Evolutionary conservation across 2,888 invertebrate species (phyloP).

Genomic region (Cerceris rybyensis): DNA sequence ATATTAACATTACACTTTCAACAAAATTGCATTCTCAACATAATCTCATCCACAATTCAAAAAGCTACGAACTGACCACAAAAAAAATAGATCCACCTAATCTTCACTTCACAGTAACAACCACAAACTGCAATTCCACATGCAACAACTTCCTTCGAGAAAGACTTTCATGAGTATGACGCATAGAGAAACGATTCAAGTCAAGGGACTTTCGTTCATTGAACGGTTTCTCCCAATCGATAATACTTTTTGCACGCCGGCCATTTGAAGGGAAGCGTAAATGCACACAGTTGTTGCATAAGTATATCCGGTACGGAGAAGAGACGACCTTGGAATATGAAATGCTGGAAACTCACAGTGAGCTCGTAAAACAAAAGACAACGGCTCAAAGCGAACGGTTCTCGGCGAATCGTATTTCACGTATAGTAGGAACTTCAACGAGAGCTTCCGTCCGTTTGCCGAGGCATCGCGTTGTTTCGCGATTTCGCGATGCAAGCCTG

Average conservation of each 20-base stretch:
- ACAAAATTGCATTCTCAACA: too few species aligned
- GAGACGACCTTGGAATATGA: conserved; percentile 55
- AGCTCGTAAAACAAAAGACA: conserved; percentile 26
- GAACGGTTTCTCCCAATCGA: conserved; percentile 42
- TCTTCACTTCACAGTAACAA: too few species aligned
- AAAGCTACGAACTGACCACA: too few species aligned
- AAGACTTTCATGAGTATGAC: too few species aligned
- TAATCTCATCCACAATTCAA: too few species aligned
- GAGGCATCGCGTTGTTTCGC: conserved; percentile 3
- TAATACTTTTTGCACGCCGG: conserved; percentile 43
- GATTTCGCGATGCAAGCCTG: conserved; percentile 9
- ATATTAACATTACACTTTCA: too few species aligned
- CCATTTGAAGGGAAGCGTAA: conserved; percentile 45
- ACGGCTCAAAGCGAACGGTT: conserved; percentile 20
- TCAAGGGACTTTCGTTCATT: conserved; percentile 50
- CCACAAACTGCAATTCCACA: too few species aligned
- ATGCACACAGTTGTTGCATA: conserved; percentile 55
- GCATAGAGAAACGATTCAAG: conserved; percentile 18
- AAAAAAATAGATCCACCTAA: too few species aligned
- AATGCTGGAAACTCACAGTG: conserved; percentile 41
- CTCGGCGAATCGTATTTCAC: neutral
- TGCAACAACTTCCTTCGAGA: too few species aligned
- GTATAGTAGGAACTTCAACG: conserved; percentile 8
- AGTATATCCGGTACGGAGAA: conserved; percentile 56
- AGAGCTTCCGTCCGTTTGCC: too few species aligned